A percentile compares a stretch with the other conserved stretches of the same genome.
phyloP scores from a whole-genome alignment of 2,113 vertebrate species.

The Hippocampus barbouri region DNA sequence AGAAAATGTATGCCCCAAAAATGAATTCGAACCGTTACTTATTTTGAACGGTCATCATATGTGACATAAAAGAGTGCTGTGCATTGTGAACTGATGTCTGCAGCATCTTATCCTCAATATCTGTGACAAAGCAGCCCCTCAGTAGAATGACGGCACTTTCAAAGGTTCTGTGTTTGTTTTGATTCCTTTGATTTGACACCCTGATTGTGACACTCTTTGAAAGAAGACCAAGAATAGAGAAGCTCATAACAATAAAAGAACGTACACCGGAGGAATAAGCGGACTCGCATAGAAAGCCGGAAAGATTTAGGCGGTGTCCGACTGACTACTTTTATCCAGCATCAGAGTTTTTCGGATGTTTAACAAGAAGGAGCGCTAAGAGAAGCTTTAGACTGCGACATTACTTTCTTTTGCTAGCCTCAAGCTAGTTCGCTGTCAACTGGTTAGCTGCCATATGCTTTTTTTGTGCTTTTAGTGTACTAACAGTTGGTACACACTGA shows the following conservation, averaged over 20 bases:
- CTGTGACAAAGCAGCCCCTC: not conserved
- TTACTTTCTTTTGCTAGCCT: not conserved
- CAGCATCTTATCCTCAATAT: not conserved
- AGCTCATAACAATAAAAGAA: not conserved
- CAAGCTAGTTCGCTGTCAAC: not conserved
- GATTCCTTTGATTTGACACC: not conserved
- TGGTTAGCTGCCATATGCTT: not conserved
- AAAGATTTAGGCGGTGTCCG: not conserved
- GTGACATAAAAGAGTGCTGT: too few relatives aligned
- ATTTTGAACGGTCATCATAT: too few relatives aligned
- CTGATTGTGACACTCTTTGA: not conserved
- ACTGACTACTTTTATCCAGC: not conserved
- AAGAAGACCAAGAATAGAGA: not conserved
- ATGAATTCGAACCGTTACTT: too few relatives aligned
- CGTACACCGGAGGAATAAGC: too few relatives aligned
- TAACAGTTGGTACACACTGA: not conserved
- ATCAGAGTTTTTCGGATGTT: not conserved
- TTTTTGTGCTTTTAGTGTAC: not conserved
- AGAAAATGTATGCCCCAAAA: too few relatives aligned
- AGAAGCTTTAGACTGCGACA: not conserved
- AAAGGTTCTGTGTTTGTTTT: not conserved
- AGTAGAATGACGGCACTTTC: not conserved
- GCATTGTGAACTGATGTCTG: not conserved
- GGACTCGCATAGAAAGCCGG: not conserved
- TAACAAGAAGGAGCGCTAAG: not conserved